These are phyloP conservation scores for Noctua fimbriata DNA, from an alignment of 2,888 invertebrate genomes.

Conservation along the genomic window DNA sequence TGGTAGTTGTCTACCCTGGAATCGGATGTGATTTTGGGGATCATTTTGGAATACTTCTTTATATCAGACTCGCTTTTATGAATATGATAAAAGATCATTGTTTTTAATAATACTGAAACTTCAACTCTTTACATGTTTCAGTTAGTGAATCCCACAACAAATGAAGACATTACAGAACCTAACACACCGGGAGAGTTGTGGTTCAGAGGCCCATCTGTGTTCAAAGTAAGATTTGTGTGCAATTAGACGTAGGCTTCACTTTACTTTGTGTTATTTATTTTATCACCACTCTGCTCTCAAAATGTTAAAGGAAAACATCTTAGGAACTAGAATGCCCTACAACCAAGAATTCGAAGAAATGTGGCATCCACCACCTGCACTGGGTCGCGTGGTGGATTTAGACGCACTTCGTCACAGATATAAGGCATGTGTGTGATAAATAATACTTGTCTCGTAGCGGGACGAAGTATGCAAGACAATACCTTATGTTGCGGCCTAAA, in stretches of 20 bases:
- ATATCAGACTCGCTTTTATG: not conserved
- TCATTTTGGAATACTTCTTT: not conserved
- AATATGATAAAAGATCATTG: not conserved
- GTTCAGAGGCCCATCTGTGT: constrained; percentile 77
- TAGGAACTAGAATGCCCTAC: not conserved
- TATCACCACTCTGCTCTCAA: not conserved
- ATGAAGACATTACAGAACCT: constrained; percentile 76
- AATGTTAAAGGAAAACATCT: too few species aligned
- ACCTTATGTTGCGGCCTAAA: not conserved
- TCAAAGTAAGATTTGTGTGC: constrained; percentile 69
- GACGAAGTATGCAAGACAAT: not conserved
- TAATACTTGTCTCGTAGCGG: not conserved
- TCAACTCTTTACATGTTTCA: constrained; percentile 62
- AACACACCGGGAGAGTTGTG: constrained; percentile 85
- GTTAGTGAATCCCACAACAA: constrained; percentile 82
- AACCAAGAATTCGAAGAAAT: not conserved
- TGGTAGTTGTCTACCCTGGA: not conserved
- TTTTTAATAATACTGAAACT: not conserved
- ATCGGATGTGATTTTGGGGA: not conserved
- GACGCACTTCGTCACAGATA: too few species aligned
- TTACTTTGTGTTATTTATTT: not conserved
- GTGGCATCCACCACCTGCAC: not conserved
- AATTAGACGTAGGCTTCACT: not conserved
- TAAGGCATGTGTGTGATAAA: too few species aligned
- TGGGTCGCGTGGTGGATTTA: not conserved